A percentile compares a stretch with the other conserved stretches of the same genome.
Conservation (phyloP, 92 coral and sea anemone genomes). For the Phenganax marumi region DNA sequence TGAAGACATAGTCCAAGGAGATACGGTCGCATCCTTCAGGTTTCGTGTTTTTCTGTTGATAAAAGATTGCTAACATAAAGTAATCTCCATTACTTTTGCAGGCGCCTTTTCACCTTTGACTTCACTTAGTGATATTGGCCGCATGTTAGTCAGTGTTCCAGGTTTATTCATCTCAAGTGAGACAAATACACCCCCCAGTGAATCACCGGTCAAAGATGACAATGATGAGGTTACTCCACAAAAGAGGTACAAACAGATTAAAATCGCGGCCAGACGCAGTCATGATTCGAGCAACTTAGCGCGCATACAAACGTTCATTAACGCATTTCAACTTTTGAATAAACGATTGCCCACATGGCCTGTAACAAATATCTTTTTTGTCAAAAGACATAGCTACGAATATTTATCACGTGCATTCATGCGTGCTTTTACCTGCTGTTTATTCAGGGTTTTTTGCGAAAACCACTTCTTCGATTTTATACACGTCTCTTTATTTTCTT, state of each 20-base stretch:
- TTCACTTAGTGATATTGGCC: constrained; percentile 27
- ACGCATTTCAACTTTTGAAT: too few relatives aligned
- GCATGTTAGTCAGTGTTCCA: constrained; percentile 11
- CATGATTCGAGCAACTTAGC: too few relatives aligned
- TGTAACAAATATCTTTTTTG: not conserved
- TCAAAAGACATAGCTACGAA: not conserved
- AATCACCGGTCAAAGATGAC: not conserved
- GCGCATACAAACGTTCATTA: too few relatives aligned
- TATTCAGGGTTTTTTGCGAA: not conserved
- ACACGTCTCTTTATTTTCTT: too few relatives aligned
- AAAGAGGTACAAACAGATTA: constrained; percentile 9
- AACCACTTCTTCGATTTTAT: not conserved
- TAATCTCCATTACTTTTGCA: not conserved
- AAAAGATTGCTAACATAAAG: too few relatives aligned
- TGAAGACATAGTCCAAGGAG: too few relatives aligned
- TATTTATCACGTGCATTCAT: not conserved
- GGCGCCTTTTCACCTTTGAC: constrained; percentile 12
- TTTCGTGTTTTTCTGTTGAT: too few relatives aligned
- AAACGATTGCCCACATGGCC: too few relatives aligned
- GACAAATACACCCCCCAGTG: not conserved
- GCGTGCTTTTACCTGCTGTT: not conserved
- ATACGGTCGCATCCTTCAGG: too few relatives aligned
- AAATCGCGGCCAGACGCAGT: too few relatives aligned
- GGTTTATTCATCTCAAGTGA: not conserved
- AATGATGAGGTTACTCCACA: not conserved